Base-by-base conservation (phyloP, 2,113 vertebrate species). In the Oreochromis niloticus region DNA sequence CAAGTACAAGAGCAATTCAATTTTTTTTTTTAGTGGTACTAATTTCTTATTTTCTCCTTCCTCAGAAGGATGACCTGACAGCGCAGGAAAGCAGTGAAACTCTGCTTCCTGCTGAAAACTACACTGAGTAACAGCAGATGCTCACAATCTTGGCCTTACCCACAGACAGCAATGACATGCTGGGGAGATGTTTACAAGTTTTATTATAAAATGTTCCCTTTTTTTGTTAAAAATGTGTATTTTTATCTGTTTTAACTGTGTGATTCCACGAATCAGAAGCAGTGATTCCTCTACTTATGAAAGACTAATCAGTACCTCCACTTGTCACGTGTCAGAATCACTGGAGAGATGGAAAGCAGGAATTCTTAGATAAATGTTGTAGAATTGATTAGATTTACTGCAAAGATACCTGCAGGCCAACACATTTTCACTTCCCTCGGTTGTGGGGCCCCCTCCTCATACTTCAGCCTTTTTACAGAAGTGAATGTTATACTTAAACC, bases 131-230 rank as follows among this genome's bases (percentile, higher is more conserved):
- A 80, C 81, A 3, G 41, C 39, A 24, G 71, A 55, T 82, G 39
- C 50, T 59, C 59, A 19, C 54, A 57, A 46, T 41, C 39, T 75
- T 30, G 17, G 68, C 83, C 57, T 55, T 13, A 78, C 17, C 32
- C 48, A 46, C 41, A 48, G 3, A 85, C 83, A 61, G 81, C 54
- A 55, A 10, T 6, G 6, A 81, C 30, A 81, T 48, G 14, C 79
- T 87, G 83, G 24, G 24, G 41, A 89, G 75, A 83, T 88, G 87
- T 94, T 95, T 93, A 92, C 91, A 93, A 24, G 48, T 32, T 85
- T 93, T 68, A 32, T 71, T 80, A 61, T 59, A 19, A 30, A 88
- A 54, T 41, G 11, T 52, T 46, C 24, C 22, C 80, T 80, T 81
- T 54, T 54, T 30, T 83, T 61, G 7, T n/a, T 32, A 56, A 63